phyloP scores from a whole-genome alignment of 2,113 vertebrate species.

The Heterochromis multidens region DNA sequence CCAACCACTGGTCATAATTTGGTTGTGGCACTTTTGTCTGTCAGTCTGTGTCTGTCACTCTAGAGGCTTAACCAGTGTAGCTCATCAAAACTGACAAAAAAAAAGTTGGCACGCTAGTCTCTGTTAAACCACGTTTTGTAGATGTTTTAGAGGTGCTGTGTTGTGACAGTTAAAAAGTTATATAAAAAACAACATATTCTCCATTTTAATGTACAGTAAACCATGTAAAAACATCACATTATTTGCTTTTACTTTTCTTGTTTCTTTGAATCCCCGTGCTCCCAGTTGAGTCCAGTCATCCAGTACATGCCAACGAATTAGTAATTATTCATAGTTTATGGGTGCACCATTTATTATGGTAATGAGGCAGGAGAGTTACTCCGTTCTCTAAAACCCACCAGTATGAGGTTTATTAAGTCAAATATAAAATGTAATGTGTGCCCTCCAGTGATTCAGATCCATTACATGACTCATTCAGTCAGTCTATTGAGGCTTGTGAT shows the following conservation, averaged over 20 bases:
- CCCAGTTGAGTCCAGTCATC: slow-evolving; percentile 20
- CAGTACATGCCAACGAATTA: slow-evolving; percentile 1
- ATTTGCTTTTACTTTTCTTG: neutral
- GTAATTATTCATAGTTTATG: slow-evolving; percentile 35
- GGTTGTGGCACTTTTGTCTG: neutral
- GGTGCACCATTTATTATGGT: slow-evolving; percentile 7
- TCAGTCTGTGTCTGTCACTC: neutral
- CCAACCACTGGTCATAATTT: neutral
- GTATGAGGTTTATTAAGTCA: slow-evolving; percentile 28
- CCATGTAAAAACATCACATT: neutral
- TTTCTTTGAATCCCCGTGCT: slow-evolving; percentile 8
- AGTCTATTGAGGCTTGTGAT: neutral
- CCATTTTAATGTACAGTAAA: no score
- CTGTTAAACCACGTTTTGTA: neutral
- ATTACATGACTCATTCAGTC: slow-evolving; percentile 35
- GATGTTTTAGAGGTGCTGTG: neutral
- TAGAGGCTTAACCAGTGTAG: neutral
- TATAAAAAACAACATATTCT: neutral
- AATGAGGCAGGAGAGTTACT: neutral
- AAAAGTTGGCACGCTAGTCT: neutral
- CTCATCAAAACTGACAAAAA: neutral
- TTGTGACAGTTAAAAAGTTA: neutral
- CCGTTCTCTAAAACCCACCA: slow-evolving; percentile 1
- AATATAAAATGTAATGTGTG: neutral
- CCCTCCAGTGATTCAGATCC: neutral